These are phyloP conservation scores for Heterochromis multidens DNA, from an alignment of 2,113 vertebrate species.

Conservation along the genomic window DNA sequence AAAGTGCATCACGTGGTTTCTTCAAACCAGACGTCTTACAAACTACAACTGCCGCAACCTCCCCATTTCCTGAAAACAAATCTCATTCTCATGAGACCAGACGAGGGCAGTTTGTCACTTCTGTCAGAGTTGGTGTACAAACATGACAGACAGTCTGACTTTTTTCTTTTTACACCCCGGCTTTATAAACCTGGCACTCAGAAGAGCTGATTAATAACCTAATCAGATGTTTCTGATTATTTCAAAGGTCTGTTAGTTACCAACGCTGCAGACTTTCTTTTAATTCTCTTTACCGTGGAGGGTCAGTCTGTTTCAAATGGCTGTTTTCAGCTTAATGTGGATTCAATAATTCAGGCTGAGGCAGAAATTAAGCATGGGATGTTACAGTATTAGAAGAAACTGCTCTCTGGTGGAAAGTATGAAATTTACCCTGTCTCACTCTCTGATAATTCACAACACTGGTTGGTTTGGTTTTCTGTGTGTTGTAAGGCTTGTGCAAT, in stretches of 20 bases:
- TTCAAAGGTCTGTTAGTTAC: background rate
- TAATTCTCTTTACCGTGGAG: too few species aligned
- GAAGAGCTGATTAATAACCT: background rate
- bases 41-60: conserved; percentile 18
- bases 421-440: too few species aligned
- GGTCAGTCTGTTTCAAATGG: too few species aligned
- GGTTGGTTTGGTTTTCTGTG: too few species aligned
- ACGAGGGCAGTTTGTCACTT: background rate
- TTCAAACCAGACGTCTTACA: conserved; percentile 25
- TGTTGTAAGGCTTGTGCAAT: too few species aligned
- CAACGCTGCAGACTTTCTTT: too few species aligned
- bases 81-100: background rate
- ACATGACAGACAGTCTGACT: background rate
- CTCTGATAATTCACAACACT: too few species aligned
- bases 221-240: background rate
- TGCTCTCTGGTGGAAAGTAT: too few species aligned
- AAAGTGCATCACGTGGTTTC: conserved; percentile 46
- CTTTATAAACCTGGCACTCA: background rate
- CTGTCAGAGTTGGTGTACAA: background rate
- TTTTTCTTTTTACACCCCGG: background rate
- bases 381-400: too few species aligned
- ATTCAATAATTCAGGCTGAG: too few species aligned
- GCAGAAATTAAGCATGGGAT: too few species aligned
- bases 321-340: too few species aligned
- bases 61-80: conserved; percentile 38